Base-by-base conservation (phyloP, 2,797 vertebrate species). In the Cirrhinus molitorella region DNA sequence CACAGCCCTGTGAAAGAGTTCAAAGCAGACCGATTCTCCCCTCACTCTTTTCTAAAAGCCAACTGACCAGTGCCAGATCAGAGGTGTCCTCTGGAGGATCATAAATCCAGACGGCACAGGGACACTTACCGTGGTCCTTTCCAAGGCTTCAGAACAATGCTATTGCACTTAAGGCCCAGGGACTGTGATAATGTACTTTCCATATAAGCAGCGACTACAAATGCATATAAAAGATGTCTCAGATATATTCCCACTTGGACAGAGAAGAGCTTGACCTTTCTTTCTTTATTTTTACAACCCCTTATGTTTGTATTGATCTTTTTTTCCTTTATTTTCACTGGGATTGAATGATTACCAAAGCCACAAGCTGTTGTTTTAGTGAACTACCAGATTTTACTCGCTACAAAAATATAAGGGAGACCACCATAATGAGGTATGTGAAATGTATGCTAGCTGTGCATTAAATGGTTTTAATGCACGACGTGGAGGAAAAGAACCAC, bases 21-120 rank as follows among this genome's bases (percentile, higher is more conserved):
- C 94, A 95, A 95, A 95, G 94, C 90, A 90, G 92, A 92, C 91
- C 88, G 90, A 83, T 85, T 86, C 91, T 91, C 73, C 85, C 86
- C 84, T 91, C 87, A 89, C 91, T 91, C 92, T 91, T 86, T 88
- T 91, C 93, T 94, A 91, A 94, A 94, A 95, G 91, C 90, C 89
- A 91, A 91, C 85, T 92, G 92, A 93, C 91, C 91, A 91, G 88
- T 90, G 93, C 93, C 92, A 94, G 93, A 94, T 93, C 91, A 92
- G 91, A 93, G 87, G 55, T 88, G 37, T 92, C 90, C 94, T 92
- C 93, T 71, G 85, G 91, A 91, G 94, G 8, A 76, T 86, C 90
- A 91, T 95, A 95, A 95, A 95, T 88, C 82, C 84, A 86, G 90
- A 89, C 92, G 89, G 91, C 92, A 91, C 89, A 86, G 91, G 92